Evolutionary conservation across 1,140 invertebrate species (phyloP).

Genomic region (Cephus cinctus): DNA sequence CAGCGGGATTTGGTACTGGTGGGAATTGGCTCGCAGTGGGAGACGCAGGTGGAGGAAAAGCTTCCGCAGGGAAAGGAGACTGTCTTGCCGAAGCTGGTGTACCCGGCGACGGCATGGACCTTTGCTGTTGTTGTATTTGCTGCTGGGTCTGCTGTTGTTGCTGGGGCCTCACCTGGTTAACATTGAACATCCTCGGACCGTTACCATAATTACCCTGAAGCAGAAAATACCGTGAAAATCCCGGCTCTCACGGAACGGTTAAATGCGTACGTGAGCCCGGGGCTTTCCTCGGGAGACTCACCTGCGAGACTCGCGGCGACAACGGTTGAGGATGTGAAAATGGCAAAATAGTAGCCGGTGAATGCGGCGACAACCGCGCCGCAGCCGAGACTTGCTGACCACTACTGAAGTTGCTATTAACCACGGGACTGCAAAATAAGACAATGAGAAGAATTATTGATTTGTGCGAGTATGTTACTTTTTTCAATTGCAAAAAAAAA

Average conservation of each 20-base stretch:
- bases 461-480: no score
- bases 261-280: no score
- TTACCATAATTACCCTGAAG: conserved; percentile 48
- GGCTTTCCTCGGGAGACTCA: conserved; percentile 27
- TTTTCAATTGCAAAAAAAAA: no score
- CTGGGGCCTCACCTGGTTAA: conserved; percentile 47
- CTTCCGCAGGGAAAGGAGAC: conserved; percentile 60
- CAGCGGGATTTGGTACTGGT: conserved; percentile 56
- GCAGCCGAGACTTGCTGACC: conserved; percentile 49
- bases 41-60: conserved; percentile 56
- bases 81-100: conserved; percentile 56
- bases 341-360: conserved; percentile 46
- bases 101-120: conserved; percentile 58
- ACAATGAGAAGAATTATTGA: background rate
- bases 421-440: conserved; percentile 39
- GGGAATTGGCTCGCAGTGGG: conserved; percentile 54
- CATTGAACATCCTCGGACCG: conserved; percentile 52
- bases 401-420: conserved; percentile 52
- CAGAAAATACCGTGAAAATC: no score
- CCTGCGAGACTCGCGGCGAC: conserved; percentile 51
- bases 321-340: conserved; percentile 53
- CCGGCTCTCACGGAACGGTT: no score
- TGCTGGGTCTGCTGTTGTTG: conserved; percentile 27
- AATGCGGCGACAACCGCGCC: conserved; percentile 51
- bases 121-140: conserved; percentile 45